These are phyloP conservation scores for Hanleya hanleyi DNA, from an alignment of 2,888 invertebrate genomes.

Conservation along the genomic window DNA sequence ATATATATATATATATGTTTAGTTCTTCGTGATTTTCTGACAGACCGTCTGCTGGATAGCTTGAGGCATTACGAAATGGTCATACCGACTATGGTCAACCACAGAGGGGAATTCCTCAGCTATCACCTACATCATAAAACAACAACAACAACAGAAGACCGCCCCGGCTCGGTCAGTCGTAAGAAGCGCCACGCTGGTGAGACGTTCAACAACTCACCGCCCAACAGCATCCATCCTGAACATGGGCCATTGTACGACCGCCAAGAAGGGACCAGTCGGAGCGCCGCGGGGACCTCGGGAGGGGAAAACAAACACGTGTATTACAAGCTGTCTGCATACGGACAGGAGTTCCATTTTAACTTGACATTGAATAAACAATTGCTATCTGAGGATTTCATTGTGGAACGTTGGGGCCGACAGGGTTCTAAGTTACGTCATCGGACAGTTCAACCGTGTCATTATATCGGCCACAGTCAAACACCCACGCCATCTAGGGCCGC, in stretches of 20 bases:
- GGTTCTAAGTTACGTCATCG: constrained; percentile 39
- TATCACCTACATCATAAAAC: constrained; percentile 49
- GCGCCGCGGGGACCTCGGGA: no score
- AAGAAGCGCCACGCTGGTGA: constrained; percentile 5
- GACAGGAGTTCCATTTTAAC: constrained; percentile 67
- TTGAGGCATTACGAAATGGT: constrained; percentile 60
- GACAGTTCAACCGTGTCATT: constrained; percentile 58
- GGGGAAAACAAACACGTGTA: constrained; percentile 58
- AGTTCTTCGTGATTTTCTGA: no score
- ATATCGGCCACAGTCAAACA: constrained; percentile 56
- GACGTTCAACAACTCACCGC: neutral
- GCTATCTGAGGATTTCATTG: constrained; percentile 57
- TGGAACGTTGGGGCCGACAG: constrained; percentile 54
- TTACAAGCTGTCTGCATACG: constrained; percentile 66
- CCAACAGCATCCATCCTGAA: neutral
- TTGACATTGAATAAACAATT: constrained; percentile 60
- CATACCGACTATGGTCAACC: constrained; percentile 61
- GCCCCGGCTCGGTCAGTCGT: constrained; percentile 12
- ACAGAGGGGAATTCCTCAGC: constrained; percentile 62
- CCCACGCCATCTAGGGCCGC: constrained; percentile 61
- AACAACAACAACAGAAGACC: constrained; percentile 30
- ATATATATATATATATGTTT: no score
- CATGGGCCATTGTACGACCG: constrained; percentile 2
- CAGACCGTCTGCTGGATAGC: constrained; percentile 56
- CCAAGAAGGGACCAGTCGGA: no score